Conservation (phyloP, 2,113 vertebrate species). For the Notechis scutatus region DNA sequence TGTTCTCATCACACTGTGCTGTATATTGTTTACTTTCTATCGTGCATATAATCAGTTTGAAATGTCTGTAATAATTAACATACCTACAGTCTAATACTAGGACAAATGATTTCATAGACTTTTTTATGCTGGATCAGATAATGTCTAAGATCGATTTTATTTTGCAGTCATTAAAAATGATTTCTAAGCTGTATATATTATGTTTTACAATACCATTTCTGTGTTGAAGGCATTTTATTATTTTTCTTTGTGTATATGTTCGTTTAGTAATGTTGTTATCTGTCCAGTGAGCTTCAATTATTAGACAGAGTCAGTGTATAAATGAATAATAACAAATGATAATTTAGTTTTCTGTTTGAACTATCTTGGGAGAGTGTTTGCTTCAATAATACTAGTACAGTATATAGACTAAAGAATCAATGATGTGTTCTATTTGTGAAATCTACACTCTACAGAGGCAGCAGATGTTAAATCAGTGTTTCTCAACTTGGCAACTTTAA, state of each 20-base stretch:
- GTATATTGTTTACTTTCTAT: conserved; percentile 7
- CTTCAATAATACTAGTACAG: not conserved
- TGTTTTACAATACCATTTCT: not conserved
- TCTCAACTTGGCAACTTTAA: not conserved
- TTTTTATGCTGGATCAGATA: no score
- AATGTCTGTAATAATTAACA: not conserved
- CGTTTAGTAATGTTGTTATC: not conserved
- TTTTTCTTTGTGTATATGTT: not conserved
- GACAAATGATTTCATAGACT: not conserved
- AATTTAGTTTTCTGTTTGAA: not conserved
- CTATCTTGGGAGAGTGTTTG: not conserved
- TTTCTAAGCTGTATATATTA: not conserved
- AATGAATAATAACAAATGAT: not conserved
- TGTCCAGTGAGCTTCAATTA: not conserved
- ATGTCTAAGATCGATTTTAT: not conserved
- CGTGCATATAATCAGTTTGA: conserved; percentile 25
- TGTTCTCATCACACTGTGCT: not conserved
- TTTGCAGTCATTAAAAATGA: not conserved
- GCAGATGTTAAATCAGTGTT: not conserved
- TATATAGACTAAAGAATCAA: not conserved
- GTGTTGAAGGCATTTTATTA: not conserved
- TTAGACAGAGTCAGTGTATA: not conserved
- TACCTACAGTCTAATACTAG: not conserved
- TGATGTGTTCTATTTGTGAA: not conserved
- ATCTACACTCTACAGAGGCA: not conserved